phyloP scores from a whole-genome alignment of 2,797 vertebrate genomes.

The Sebastolobus alascanus region DNA sequence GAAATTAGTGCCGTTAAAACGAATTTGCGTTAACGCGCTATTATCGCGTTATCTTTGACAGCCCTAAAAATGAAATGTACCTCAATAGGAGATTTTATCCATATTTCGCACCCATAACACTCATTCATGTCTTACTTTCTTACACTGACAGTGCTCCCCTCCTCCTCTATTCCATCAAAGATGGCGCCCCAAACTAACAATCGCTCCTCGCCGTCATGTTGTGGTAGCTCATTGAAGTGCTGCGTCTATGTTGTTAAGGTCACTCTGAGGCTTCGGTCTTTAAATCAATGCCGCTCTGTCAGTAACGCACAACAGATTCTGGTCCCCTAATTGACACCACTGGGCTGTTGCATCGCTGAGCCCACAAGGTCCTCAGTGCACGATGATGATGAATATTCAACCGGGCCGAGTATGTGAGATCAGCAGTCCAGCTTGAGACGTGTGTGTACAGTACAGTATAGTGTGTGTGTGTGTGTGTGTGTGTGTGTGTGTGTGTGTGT shows the following conservation, averaged over 20 bases:
- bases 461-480: slow-evolving; percentile 42
- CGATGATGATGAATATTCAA: slow-evolving; percentile 74
- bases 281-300: slow-evolving; percentile 48
- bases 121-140: background rate
- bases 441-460: slow-evolving; percentile 45
- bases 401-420: slow-evolving; percentile 49
- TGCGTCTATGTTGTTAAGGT: slow-evolving; percentile 29
- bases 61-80: background rate
- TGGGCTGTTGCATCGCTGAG: slow-evolving; percentile 61
- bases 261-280: slow-evolving; percentile 23
- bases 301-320: slow-evolving; percentile 54
- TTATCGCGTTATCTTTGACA: too few species aligned
- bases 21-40: too few species aligned
- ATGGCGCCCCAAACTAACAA: background rate
- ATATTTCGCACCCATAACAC: background rate
- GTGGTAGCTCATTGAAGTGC: slow-evolving; percentile 26
- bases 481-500: slow-evolving; percentile 42
- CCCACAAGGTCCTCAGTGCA: slow-evolving; percentile 59
- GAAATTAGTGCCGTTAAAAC: too few species aligned
- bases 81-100: background rate
- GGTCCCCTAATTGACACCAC: slow-evolving; percentile 66
- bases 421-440: slow-evolving; percentile 69
- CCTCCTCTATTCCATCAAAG: background rate
- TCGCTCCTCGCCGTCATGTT: background rate
- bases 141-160: background rate